These are phyloP conservation scores for Colaptes auratus DNA, from an alignment of 2,113 vertebrate genomes.

Conservation along the genomic window DNA sequence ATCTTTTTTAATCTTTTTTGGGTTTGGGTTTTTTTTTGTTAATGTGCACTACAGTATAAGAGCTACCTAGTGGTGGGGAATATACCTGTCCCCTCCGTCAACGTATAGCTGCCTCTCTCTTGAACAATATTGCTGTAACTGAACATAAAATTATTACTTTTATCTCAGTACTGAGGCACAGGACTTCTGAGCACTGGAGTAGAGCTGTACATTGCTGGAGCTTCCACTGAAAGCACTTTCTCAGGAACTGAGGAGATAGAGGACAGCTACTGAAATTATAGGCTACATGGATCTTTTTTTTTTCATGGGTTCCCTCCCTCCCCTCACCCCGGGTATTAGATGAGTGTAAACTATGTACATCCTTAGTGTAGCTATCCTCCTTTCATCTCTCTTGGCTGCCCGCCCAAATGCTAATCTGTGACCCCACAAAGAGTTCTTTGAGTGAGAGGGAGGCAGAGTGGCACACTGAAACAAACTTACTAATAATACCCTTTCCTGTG, in stretches of 20 bases:
- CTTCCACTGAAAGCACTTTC: background rate
- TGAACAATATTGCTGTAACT: background rate
- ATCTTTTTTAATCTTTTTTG: too few species aligned
- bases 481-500: conserved; percentile 49
- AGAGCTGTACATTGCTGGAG: background rate
- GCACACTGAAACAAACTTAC: conserved; percentile 47
- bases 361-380: conserved; percentile 37
- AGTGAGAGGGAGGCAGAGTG: conserved; percentile 7
- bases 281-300: background rate
- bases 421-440: conserved; percentile 63
- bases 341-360: conserved; percentile 52
- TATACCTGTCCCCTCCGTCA: background rate
- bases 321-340: background rate
- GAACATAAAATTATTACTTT: background rate
- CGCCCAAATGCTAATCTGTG: conserved; percentile 55
- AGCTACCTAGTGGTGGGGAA: background rate
- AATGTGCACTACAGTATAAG: background rate
- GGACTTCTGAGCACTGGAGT: background rate
- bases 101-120: background rate
- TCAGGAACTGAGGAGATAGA: background rate
- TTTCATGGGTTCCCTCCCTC: background rate
- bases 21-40: background rate
- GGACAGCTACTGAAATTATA: conserved; percentile 5
- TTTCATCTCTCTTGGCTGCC: conserved; percentile 60
- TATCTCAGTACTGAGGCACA: background rate